Percentiles rank a stretch among this genome's conserved stretches.
Conservation (phyloP, 2,113 vertebrate species). For the Lepisosteus oculatus region DNA sequence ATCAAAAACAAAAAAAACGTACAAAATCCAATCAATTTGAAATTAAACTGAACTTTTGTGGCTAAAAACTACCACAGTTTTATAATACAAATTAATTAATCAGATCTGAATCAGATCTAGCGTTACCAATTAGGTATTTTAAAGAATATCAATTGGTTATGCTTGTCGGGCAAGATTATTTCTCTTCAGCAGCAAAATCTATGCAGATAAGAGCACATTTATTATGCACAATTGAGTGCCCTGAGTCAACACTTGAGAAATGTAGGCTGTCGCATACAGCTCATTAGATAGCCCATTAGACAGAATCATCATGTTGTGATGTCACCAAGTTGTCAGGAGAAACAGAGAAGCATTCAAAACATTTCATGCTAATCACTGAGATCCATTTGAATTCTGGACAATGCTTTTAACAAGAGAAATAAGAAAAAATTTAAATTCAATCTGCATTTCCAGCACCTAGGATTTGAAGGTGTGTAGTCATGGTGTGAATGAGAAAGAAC, state of each 20-base stretch:
- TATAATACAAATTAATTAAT: slow-evolving; percentile 8
- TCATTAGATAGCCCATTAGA: background rate
- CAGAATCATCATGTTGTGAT: background rate
- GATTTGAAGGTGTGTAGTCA: too few species aligned
- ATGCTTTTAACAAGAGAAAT: too few species aligned
- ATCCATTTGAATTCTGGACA: too few species aligned
- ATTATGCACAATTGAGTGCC: background rate
- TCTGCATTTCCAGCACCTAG: too few species aligned
- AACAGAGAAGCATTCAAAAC: background rate
- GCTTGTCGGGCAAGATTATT: background rate
- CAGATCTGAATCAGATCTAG: background rate
- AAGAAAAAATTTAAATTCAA: too few species aligned
- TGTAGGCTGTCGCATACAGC: background rate
- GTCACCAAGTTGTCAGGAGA: background rate
- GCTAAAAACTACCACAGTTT: background rate
- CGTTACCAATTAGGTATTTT: background rate
- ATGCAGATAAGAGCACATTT: background rate
- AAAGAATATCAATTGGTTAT: background rate
- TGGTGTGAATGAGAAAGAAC: too few species aligned
- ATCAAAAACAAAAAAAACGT: too few species aligned
- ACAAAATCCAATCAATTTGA: too few species aligned
- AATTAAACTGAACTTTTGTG: too few species aligned
- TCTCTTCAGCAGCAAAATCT: background rate
- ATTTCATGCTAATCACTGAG: background rate
- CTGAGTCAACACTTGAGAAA: background rate